These are phyloP conservation scores for Lophotriccus pileatus DNA, from an alignment of 2,797 vertebrate species.

Conservation along the genomic window DNA sequence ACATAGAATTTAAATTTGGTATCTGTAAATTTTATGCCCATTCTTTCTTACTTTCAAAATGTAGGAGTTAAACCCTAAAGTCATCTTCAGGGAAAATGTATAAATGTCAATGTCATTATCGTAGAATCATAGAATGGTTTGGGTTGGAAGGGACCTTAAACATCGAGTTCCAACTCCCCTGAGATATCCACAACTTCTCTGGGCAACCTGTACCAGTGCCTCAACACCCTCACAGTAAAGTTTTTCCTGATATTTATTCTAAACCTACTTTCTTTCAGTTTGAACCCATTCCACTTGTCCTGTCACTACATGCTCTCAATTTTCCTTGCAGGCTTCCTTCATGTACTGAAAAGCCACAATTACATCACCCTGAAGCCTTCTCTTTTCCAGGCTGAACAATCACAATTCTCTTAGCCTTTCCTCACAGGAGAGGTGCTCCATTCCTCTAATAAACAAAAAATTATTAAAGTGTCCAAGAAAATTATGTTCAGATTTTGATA, in stretches of 20 bases:
- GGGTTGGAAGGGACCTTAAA: neutral
- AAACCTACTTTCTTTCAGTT: neutral
- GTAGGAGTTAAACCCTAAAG: neutral
- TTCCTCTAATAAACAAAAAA: neutral
- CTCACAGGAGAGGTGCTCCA: neutral
- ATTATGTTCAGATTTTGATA: neutral
- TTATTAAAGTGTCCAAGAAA: neutral
- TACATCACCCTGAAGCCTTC: neutral
- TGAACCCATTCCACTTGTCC: neutral
- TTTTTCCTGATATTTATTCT: neutral
- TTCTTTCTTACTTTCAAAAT: constrained; percentile 21
- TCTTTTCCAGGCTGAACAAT: neutral
- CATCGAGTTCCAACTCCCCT: fast-evolving
- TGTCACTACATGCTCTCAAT: neutral
- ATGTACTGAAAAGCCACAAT: neutral
- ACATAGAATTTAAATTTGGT: neutral
- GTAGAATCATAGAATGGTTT: neutral
- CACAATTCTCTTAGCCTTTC: neutral
- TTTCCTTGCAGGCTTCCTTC: neutral
- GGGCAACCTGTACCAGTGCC: neutral
- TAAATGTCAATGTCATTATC: neutral
- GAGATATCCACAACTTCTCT: neutral
- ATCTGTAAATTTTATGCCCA: neutral
- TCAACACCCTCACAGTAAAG: neutral
- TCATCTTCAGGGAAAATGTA: neutral